These are phyloP conservation scores for Diuraphis noxia DNA, from an alignment of 1,140 invertebrate genomes.

Conservation along the genomic window DNA sequence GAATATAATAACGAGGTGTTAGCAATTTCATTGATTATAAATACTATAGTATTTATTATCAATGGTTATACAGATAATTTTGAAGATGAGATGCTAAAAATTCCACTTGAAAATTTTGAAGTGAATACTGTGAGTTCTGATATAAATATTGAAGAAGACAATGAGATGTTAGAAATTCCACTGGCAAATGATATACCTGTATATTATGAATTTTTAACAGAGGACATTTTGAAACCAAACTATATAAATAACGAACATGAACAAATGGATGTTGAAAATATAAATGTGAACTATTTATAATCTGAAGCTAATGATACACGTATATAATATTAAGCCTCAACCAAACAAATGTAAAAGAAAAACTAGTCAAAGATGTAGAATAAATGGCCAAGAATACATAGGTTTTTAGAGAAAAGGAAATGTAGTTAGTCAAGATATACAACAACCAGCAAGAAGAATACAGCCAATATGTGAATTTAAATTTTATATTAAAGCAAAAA, in stretches of 20 bases:
- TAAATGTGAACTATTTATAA: background rate
- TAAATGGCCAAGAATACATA: background rate
- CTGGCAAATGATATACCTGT: background rate
- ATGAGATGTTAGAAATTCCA: background rate
- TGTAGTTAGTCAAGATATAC: background rate
- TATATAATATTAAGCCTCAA: background rate
- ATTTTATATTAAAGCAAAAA: conserved; percentile 5
- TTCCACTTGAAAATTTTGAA: background rate
- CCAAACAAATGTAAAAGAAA: background rate
- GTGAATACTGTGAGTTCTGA: background rate
- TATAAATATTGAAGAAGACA: background rate
- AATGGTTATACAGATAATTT: too few relatives aligned
- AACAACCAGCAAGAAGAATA: conserved; percentile 4
- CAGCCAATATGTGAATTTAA: background rate
- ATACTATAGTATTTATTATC: too few relatives aligned
- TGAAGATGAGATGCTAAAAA: background rate
- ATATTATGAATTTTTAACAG: background rate
- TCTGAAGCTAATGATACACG: background rate
- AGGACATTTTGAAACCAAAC: background rate
- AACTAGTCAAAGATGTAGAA: background rate
- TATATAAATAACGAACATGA: background rate
- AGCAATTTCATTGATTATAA: too few relatives aligned
- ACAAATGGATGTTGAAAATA: background rate
- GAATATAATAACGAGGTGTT: background rate
- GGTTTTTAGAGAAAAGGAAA: background rate